These are phyloP conservation scores for Drosophila infuscata DNA, from an alignment of 2,888 invertebrate species.

Conservation along the genomic window DNA sequence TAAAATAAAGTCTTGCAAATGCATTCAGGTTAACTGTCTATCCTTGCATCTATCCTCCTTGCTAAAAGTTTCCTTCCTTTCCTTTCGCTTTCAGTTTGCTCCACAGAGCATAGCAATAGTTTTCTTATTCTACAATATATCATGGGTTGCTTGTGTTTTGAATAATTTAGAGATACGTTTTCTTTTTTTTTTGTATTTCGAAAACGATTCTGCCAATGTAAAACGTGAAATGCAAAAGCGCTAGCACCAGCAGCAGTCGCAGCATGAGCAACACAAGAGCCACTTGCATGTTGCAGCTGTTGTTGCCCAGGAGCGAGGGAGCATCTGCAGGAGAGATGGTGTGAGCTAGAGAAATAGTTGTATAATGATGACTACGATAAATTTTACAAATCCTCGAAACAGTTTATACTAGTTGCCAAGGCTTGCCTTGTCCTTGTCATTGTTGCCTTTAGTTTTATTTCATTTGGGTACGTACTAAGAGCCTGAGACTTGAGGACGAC, in stretches of 20 bases:
- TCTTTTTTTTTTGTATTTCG: slow-evolving; percentile 55
- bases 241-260: slow-evolving; percentile 6
- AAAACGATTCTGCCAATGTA: slow-evolving; percentile 72
- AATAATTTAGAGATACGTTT: slow-evolving; percentile 62
- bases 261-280: slow-evolving; percentile 26
- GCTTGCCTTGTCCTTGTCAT: slow-evolving; percentile 19
- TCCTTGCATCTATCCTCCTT: background rate
- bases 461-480: slow-evolving; percentile 28
- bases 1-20: slow-evolving; percentile 30
- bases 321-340: background rate
- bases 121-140: slow-evolving; percentile 43
- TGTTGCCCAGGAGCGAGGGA: slow-evolving; percentile 28
- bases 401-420: slow-evolving; percentile 48
- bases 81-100: background rate
- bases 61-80: slow-evolving; percentile 10
- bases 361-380: slow-evolving; percentile 78
- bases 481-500: slow-evolving; percentile 31
- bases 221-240: slow-evolving; percentile 71
- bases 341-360: slow-evolving; percentile 66
- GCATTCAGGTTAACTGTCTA: slow-evolving; percentile 10
- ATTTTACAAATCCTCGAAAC: slow-evolving; percentile 72
- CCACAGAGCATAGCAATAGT: background rate
- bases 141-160: slow-evolving; percentile 71
- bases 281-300: slow-evolving; percentile 64
- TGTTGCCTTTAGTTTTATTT: slow-evolving; percentile 60